These are phyloP conservation scores for Pomacea canaliculata DNA, from an alignment of 2,888 invertebrate genomes.

Conservation along the genomic window DNA sequence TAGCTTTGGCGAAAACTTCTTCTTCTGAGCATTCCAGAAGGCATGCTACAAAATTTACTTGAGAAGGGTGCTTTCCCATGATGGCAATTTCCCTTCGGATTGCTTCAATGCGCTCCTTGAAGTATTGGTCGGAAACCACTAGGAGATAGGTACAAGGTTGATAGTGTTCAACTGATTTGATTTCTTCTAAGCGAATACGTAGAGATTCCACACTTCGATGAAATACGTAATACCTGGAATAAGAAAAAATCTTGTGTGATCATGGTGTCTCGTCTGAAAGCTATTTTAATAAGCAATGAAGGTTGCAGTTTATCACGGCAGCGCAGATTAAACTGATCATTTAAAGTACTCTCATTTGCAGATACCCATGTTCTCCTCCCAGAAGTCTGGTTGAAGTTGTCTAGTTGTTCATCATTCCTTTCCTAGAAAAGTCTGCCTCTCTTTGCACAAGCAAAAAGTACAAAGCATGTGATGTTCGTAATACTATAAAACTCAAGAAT, in stretches of 20 bases:
- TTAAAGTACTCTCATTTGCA: too few species aligned
- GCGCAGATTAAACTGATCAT: too few species aligned
- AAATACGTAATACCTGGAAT: conserved; percentile 11
- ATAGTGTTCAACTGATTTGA: conserved; percentile 7
- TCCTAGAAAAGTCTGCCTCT: too few species aligned
- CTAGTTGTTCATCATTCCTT: too few species aligned
- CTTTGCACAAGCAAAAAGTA: too few species aligned
- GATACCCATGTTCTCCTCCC: too few species aligned
- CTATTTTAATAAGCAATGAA: too few species aligned
- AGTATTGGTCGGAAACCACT: background rate
- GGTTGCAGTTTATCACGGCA: too few species aligned
- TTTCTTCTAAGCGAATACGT: background rate
- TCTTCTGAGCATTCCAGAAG: conserved; percentile 11
- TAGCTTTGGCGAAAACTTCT: background rate
- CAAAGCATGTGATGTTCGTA: too few species aligned
- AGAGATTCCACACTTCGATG: background rate
- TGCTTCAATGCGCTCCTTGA: background rate
- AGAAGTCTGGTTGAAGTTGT: too few species aligned
- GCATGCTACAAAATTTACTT: conserved; percentile 9
- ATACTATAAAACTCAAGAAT: too few species aligned
- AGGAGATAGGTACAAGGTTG: background rate
- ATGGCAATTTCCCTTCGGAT: background rate
- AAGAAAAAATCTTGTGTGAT: background rate
- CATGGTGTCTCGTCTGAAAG: too few species aligned
- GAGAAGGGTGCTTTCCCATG: conserved; percentile 9